Conservation (phyloP, 2,113 vertebrate species). For the Rana temporaria region DNA sequence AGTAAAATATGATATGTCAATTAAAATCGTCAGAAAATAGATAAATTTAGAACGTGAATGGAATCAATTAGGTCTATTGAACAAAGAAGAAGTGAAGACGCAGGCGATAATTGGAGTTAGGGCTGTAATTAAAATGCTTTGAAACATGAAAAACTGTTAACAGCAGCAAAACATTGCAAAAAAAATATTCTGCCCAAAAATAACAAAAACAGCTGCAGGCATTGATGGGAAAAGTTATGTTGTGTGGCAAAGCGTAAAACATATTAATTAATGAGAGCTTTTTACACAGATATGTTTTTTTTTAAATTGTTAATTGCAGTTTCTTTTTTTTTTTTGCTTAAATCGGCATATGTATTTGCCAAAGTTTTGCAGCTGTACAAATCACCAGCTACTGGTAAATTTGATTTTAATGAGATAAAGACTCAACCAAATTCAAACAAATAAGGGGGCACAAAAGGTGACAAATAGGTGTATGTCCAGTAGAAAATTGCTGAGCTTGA, state of each 20-base stretch:
- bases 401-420: not conserved
- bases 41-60: constrained; percentile 55
- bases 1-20: constrained; percentile 44
- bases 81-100: constrained; percentile 42
- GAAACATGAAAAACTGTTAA: constrained; percentile 54
- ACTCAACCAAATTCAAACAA: no score
- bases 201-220: constrained; percentile 56
- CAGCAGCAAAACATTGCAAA: constrained; percentile 47
- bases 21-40: constrained; percentile 44
- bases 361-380: constrained; percentile 11
- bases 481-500: no score
- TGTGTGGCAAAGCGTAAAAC: constrained; percentile 26
- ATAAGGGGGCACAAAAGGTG: no score
- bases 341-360: not conserved
- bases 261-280: constrained; percentile 50
- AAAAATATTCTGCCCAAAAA: constrained; percentile 37
- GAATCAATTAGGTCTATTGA: constrained; percentile 53
- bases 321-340: constrained; percentile 29
- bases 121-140: constrained; percentile 51
- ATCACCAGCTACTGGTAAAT: not conserved
- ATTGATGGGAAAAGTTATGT: constrained; percentile 45
- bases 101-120: constrained; percentile 44
- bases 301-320: constrained; percentile 21
- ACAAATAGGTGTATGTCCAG: no score
- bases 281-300: constrained; percentile 27